phyloP scores from a whole-genome alignment of 2,888 invertebrate species.

The Drosophila diplacantha region DNA sequence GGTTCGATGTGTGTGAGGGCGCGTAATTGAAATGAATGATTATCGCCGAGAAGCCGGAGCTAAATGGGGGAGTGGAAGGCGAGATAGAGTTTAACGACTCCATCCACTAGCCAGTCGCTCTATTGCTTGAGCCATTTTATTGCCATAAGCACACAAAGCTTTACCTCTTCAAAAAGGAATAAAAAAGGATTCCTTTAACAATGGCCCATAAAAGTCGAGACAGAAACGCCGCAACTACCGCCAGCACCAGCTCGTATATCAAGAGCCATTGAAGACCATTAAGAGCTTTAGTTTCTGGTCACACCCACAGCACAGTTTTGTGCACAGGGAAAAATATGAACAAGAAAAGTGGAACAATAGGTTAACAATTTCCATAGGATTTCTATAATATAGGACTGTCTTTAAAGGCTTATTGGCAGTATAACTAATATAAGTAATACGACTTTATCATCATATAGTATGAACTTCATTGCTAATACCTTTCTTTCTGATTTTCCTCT shows the following conservation, averaged over 20 bases:
- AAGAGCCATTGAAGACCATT: conserved; percentile 63
- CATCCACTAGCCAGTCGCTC: background rate
- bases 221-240: conserved; percentile 12
- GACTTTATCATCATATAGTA: background rate
- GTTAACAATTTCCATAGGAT: background rate
- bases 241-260: conserved; percentile 53
- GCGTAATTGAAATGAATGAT: conserved; percentile 41
- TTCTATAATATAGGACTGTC: too few species aligned
- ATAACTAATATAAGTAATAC: background rate
- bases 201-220: conserved; percentile 26
- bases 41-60: conserved; percentile 14
- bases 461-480: background rate
- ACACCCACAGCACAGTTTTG: conserved; percentile 17
- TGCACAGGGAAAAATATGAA: conserved; percentile 14
- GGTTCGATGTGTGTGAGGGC: conserved; percentile 9
- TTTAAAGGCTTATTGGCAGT: background rate
- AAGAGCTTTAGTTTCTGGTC: conserved; percentile 43
- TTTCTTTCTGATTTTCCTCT: background rate
- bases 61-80: conserved; percentile 1
- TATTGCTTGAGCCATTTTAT: conserved; percentile 31
- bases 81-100: conserved; percentile 8
- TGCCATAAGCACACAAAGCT: conserved; percentile 13
- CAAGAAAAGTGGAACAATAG: background rate
- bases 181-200: conserved; percentile 24
- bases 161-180: conserved; percentile 14